Percentiles rank a stretch among this genome's conserved stretches.
Conservation (phyloP, 2,888 invertebrate species). For the Melieria picta region DNA sequence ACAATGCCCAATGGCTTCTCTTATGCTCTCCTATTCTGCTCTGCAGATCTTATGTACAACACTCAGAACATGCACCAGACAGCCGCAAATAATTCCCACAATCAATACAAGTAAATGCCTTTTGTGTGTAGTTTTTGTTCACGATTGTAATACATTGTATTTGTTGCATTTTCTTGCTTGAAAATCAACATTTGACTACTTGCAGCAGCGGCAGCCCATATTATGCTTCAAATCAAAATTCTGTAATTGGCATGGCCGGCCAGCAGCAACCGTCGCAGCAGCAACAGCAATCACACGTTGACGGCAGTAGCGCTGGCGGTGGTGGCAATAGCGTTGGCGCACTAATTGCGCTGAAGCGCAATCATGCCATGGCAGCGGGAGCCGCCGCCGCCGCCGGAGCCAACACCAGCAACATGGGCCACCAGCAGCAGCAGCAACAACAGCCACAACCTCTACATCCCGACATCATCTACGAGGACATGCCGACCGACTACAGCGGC, state of each 20-base stretch:
- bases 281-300: slow-evolving; percentile 38
- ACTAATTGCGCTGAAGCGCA: slow-evolving; percentile 62
- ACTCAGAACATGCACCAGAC: slow-evolving; percentile 60
- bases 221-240: slow-evolving; percentile 61
- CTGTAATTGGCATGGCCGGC: slow-evolving; percentile 41
- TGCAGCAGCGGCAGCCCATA: slow-evolving; percentile 59
- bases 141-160: not conserved
- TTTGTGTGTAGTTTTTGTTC: not conserved
- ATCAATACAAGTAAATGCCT: slow-evolving; percentile 60
- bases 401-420: slow-evolving; percentile 35
- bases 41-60: slow-evolving; percentile 62
- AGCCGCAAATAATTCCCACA: slow-evolving; percentile 60
- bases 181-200: not conserved
- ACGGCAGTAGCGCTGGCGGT: slow-evolving; percentile 38
- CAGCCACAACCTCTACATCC: slow-evolving; percentile 51
- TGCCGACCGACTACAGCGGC: slow-evolving; percentile 63
- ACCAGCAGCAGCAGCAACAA: slow-evolving; percentile 51
- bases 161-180: not conserved
- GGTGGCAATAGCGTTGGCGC: slow-evolving; percentile 54
- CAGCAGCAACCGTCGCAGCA: slow-evolving; percentile 39
- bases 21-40: slow-evolving; percentile 19
- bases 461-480: slow-evolving; percentile 61
- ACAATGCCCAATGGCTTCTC: slow-evolving; percentile 21
- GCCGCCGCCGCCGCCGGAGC: slow-evolving; percentile 44
- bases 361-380: slow-evolving; percentile 59